These are phyloP conservation scores for Copsychus sechellarum DNA, from an alignment of 2,113 vertebrate genomes.

Conservation along the genomic window DNA sequence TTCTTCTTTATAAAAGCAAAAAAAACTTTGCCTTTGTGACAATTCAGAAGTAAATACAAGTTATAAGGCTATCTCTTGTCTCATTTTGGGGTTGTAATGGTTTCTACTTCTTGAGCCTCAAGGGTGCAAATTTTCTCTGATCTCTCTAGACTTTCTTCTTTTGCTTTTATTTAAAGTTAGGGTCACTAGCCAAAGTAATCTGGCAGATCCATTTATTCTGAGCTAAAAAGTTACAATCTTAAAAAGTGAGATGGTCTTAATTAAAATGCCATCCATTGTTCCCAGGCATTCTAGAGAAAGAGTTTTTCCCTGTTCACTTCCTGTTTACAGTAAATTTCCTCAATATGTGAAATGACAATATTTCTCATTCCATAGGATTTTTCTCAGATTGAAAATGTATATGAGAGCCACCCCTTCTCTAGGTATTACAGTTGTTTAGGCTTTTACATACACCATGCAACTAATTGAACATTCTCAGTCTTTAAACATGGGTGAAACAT, in stretches of 20 bases:
- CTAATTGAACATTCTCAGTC: rapidly evolving
- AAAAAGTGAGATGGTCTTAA: not conserved
- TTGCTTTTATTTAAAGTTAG: too few relatives aligned
- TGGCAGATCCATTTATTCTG: not conserved
- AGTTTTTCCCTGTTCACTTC: not conserved
- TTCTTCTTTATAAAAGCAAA: not conserved
- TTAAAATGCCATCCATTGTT: not conserved
- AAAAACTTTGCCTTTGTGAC: not conserved
- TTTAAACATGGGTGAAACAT: not conserved
- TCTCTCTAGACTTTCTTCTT: not conserved
- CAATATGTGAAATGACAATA: not conserved
- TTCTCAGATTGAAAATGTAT: not conserved
- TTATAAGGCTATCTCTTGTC: not conserved
- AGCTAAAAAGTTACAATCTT: not conserved
- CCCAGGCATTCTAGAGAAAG: not conserved
- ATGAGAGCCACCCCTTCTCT: not conserved
- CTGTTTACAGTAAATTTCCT: not conserved
- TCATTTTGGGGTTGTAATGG: not conserved
- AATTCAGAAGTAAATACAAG: not conserved
- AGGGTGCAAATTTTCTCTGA: not conserved
- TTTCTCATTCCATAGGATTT: not conserved
- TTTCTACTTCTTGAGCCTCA: not conserved
- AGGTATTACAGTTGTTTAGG: not conserved
- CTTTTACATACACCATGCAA: not conserved
- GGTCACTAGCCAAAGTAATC: not conserved